Conservation (phyloP, 2,888 invertebrate species). For the Heterodera filipjevi region DNA sequence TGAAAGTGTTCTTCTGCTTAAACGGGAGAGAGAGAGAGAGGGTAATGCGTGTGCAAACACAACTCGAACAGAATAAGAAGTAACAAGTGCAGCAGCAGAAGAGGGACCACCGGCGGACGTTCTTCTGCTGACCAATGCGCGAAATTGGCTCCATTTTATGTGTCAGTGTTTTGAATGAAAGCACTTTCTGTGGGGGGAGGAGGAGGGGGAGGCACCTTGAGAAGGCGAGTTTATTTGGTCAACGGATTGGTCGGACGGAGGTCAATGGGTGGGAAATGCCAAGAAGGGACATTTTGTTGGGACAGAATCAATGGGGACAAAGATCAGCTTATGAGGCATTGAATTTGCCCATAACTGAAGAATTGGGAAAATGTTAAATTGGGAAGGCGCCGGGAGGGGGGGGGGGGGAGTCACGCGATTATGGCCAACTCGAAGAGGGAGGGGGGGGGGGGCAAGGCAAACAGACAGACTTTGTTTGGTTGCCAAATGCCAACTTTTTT, state of each 20-base stretch:
- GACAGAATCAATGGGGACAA: not conserved
- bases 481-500: too few species aligned
- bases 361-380: not conserved
- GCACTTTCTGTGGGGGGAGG: too few species aligned
- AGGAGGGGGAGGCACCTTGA: too few species aligned
- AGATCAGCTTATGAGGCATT: too few species aligned
- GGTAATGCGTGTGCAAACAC: slow-evolving; percentile 3
- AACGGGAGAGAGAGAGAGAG: not conserved
- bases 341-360: not conserved
- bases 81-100: not conserved
- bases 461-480: not conserved
- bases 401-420: too few species aligned
- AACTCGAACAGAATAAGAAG: not conserved
- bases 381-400: too few species aligned
- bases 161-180: not conserved
- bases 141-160: not conserved
- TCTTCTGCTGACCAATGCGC: not conserved
- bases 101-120: not conserved
- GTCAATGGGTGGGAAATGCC: not conserved
- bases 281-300: not conserved
- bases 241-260: not conserved
- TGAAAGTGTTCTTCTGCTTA: too few species aligned
- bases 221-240: not conserved
- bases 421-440: too few species aligned
- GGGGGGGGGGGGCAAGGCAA: too few species aligned